A percentile compares a stretch with the other conserved stretches of the same genome.
These are phyloP conservation scores for Papilio glaucus DNA, from an alignment of 1,140 invertebrate genomes.

Conservation along the genomic window DNA sequence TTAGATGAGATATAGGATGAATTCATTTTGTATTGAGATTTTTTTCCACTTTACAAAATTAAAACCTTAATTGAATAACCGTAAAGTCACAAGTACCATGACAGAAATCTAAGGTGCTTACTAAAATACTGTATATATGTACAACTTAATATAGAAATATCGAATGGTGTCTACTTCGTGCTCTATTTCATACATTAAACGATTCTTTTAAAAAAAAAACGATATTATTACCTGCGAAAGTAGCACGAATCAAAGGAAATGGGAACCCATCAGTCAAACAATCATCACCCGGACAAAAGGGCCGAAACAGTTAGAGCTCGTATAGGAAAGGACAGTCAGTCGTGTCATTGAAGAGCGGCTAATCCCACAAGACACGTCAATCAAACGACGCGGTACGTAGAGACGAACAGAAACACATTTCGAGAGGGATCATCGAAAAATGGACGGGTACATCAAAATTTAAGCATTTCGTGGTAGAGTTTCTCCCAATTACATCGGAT, in stretches of 20 bases:
- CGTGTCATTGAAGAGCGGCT: conserved; percentile 67
- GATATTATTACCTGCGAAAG: conserved; percentile 62
- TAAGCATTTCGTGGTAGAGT: conserved; percentile 75
- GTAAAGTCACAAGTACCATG: too few relatives aligned
- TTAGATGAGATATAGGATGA: neutral
- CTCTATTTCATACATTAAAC: neutral
- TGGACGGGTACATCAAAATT: conserved; percentile 64
- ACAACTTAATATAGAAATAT: too few relatives aligned
- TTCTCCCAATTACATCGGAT: conserved; percentile 80
- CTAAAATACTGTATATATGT: too few relatives aligned
- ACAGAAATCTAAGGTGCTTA: too few relatives aligned
- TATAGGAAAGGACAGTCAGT: conserved; percentile 59
- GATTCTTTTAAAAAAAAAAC: conserved; percentile 40
- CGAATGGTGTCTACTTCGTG: neutral
- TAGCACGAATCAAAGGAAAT: conserved; percentile 55
- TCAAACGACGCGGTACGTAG: neutral
- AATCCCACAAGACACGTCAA: conserved; percentile 48
- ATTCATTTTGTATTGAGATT: neutral
- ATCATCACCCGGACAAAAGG: conserved; percentile 72
- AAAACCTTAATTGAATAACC: too few relatives aligned
- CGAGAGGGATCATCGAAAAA: conserved; percentile 56
- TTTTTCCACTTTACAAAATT: too few relatives aligned
- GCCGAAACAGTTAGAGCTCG: conserved; percentile 64
- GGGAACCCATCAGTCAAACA: conserved; percentile 66
- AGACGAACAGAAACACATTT: conserved; percentile 49